Conservation (phyloP, 2,113 vertebrate genomes). For the Sclerurus mexicanus region DNA sequence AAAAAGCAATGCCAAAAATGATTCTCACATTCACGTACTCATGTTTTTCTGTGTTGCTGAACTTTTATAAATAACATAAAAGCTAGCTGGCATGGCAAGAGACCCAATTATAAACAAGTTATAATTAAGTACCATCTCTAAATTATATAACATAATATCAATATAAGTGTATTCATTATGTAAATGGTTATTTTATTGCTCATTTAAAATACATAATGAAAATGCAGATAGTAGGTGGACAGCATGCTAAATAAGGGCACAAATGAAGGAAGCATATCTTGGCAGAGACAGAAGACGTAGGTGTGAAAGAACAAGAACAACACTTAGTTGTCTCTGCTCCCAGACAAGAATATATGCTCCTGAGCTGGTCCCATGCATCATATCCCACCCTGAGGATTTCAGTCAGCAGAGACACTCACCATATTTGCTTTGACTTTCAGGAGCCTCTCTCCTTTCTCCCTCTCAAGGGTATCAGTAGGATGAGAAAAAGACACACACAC, state of each 20-base stretch:
- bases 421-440: not conserved
- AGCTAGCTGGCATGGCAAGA: constrained; percentile 6
- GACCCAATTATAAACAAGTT: constrained; percentile 52
- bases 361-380: not conserved
- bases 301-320: constrained; percentile 51
- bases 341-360: not conserved
- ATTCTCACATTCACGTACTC: not conserved
- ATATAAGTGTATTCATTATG: constrained; percentile 41
- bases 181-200: constrained; percentile 53
- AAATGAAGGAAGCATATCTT: constrained; percentile 9
- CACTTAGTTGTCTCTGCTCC: not conserved
- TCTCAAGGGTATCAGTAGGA: not conserved
- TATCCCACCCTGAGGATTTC: not conserved
- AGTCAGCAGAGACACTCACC: not conserved
- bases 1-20: not conserved
- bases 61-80: constrained; percentile 33
- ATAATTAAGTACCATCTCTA: constrained; percentile 48
- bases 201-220: constrained; percentile 54
- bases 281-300: constrained; percentile 14
- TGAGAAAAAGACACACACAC: not conserved
- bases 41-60: not conserved
- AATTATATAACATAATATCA: constrained; percentile 45
- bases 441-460: not conserved
- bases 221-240: constrained; percentile 54
- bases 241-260: constrained; percentile 45